phyloP scores from a whole-genome alignment of 2,888 invertebrate genomes.

The Zhuqinia jingwanae region DNA sequence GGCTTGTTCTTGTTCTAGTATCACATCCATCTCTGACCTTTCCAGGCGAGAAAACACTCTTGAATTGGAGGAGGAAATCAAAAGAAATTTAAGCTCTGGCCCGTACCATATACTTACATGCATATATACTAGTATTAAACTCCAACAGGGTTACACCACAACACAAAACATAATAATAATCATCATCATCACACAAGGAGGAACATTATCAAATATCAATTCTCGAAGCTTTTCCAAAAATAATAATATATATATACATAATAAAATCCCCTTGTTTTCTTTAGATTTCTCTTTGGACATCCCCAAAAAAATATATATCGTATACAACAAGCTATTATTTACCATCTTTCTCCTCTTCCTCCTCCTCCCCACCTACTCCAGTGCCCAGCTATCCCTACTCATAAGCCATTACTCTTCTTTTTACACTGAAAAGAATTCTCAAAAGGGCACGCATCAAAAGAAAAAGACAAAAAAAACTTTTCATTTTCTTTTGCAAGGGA shows the following conservation, averaged over 20 bases:
- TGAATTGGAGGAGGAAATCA: not conserved
- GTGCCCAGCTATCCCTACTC: not conserved
- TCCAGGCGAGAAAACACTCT: slow-evolving; percentile 40
- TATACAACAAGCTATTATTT: slow-evolving; percentile 25
- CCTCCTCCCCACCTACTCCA: not conserved
- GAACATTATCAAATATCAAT: slow-evolving; percentile 52
- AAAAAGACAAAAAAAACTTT: not conserved
- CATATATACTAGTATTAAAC: no score
- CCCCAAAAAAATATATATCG: not conserved
- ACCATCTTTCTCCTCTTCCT: not conserved
- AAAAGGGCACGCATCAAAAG: slow-evolving; percentile 18
- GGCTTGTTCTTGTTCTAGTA: slow-evolving; percentile 27
- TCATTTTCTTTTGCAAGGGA: not conserved
- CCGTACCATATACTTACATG: no score
- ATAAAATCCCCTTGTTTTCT: slow-evolving; percentile 35
- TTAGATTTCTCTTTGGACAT: slow-evolving; percentile 2
- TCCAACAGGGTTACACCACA: not conserved
- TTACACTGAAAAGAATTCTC: slow-evolving; percentile 7
- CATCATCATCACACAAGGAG: not conserved
- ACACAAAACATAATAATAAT: no score
- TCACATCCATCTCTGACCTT: slow-evolving; percentile 58
- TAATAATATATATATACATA: no score
- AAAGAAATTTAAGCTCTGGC: slow-evolving; percentile 7
- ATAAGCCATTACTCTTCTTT: slow-evolving; percentile 16
- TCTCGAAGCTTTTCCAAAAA: slow-evolving; percentile 30